Percentiles rank a stretch among this genome's conserved stretches.
Conservation (phyloP, 2,888 invertebrate species). For the Rhyacophila evoluta region DNA sequence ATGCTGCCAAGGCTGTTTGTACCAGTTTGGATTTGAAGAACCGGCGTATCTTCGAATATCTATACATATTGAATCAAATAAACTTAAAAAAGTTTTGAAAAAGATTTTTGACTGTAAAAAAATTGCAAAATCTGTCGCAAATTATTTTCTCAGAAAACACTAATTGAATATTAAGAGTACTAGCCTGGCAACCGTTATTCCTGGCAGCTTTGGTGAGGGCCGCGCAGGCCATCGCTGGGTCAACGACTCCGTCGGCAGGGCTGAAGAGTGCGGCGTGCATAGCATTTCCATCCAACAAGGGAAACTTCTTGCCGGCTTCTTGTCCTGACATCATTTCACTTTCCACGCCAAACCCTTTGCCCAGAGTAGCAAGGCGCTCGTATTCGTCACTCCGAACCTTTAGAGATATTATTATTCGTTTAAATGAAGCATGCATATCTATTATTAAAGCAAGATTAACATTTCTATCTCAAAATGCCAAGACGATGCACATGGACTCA, state of each 20-base stretch:
- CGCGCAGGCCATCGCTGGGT: conserved; percentile 84
- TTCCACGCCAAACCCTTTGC: conserved; percentile 82
- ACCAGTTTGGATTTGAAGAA: conserved; percentile 77
- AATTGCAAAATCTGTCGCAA: no score
- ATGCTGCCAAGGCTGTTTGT: conserved; percentile 73
- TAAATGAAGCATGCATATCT: no score
- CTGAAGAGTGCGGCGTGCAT: conserved; percentile 83
- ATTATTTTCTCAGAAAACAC: no score
- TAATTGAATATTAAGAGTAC: no score
- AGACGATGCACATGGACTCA: no score
- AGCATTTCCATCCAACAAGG: conserved; percentile 79
- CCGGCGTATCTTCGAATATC: conserved; percentile 82
- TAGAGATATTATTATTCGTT: no score
- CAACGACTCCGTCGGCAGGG: conserved; percentile 86
- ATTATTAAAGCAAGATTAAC: no score
- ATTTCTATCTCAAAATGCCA: no score
- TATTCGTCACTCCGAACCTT: conserved; percentile 88
- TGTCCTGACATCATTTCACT: conserved; percentile 78
- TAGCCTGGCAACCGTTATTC: conserved; percentile 78
- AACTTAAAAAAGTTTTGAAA: no score
- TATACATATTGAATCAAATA: no score
- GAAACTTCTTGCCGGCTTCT: conserved; percentile 83
- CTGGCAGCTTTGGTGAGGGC: conserved; percentile 81
- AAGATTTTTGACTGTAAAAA: no score
- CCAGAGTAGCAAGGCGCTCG: conserved; percentile 82